Base-by-base conservation (phyloP, 2,888 invertebrate species). In the Ametastegia equiseti region DNA sequence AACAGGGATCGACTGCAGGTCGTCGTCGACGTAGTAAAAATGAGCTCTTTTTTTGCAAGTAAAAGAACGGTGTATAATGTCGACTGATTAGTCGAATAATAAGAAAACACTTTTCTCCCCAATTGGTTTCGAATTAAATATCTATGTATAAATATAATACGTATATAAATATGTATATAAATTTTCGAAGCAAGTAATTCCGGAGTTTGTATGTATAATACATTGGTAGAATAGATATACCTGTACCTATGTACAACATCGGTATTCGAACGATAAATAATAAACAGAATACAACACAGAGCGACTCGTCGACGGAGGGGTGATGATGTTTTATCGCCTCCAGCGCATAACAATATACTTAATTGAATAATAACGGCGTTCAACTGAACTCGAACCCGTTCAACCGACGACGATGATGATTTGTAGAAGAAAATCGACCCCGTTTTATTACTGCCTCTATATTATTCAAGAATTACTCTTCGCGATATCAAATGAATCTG, bases 41-140 rank as follows among this genome's bases (percentile, higher is more conserved):
- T n/a, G n/a, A n/a, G n/a, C n/a, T n/a, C n/a, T n/a, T n/a, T n/a
- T n/a, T n/a, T n/a, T n/a, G n/a, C n/a, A n/a, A n/a, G 57, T 9
- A 57, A 3, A 19, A 27, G 9, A 19, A 15, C 45, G 1, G 45
- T 45, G 45, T 1, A 30, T 42, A 39, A 69, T 42, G 33, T 69
- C 42, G 42, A 69, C 69, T 69, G 42, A 69, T 42, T 69, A 69
- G 42, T 69, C 1, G 5, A 69, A 69, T 39, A 69, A 42, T 69
- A 69, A 2, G 19, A 13, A 54, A 19, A 39, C 69, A 23, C 42
- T 45, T 69, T 69, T 69, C 42, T 69, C 27, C 39, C 69, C 36
- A 42, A 69, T 69, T 69, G 69, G 19, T 39, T 69, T 69, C 33
- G 42, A 69, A 69, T 69, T 69, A 69, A n/a, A 69, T 69, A 42